Evolutionary conservation across 2,113 vertebrate species (phyloP).

Genomic region (Pogona vitticeps): DNA sequence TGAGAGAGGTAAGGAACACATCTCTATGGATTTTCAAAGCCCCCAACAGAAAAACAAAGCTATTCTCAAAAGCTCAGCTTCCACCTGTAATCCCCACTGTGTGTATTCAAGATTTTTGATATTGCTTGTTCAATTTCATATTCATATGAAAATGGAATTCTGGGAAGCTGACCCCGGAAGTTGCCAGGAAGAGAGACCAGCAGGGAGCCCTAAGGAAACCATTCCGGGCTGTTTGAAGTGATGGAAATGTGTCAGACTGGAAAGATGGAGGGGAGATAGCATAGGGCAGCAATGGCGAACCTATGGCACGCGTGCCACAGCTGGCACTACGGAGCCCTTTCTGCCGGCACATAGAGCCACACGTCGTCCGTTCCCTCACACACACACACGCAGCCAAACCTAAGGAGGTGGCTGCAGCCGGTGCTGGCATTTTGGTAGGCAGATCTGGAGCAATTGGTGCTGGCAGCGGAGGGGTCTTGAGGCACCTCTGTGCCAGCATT

Average conservation of each 20-base stretch:
- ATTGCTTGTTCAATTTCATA: background rate
- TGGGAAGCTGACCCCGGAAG: background rate
- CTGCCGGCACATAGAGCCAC: too few species aligned
- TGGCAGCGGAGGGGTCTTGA: too few species aligned
- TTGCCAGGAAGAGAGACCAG: background rate
- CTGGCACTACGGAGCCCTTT: too few species aligned
- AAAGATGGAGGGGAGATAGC: too few species aligned
- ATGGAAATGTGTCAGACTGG: background rate
- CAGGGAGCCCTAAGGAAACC: background rate
- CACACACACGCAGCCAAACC: too few species aligned
- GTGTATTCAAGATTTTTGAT: background rate
- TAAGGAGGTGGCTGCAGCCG: too few species aligned
- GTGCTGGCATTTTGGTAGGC: too few species aligned
- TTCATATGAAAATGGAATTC: background rate
- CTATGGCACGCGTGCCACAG: too few species aligned
- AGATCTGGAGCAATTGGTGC: too few species aligned
- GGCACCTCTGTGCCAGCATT: too few species aligned
- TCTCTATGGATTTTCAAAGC: constrained; percentile 34
- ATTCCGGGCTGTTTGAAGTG: background rate
- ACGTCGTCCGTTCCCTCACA: too few species aligned
- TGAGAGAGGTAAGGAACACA: constrained; percentile 8
- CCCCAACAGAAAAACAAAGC: background rate
- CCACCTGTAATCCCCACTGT: background rate
- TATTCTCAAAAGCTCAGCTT: background rate
- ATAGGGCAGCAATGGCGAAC: too few species aligned